Evolutionary conservation across 2,888 invertebrate species (phyloP).

Genomic region (Andrena haemorrhoa): DNA sequence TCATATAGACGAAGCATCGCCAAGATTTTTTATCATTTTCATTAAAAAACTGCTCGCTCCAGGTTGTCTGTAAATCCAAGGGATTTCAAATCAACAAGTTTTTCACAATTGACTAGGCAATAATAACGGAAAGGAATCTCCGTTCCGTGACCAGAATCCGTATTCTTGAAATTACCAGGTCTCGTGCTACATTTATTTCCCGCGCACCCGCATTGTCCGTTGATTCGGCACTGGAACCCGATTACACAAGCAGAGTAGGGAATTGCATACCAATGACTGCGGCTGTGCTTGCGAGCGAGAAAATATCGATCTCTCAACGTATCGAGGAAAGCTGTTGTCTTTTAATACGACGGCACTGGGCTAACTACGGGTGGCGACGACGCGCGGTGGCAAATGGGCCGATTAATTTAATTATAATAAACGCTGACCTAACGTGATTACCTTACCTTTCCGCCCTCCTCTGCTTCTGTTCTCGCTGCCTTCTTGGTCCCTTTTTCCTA

Average conservation of each 20-base stretch:
- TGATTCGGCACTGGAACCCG: slow-evolving; percentile 11
- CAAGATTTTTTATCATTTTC: too few relatives aligned
- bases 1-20: too few relatives aligned
- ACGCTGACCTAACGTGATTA: slow-evolving; percentile 12
- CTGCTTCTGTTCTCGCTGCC: neutral
- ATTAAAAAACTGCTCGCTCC: too few relatives aligned
- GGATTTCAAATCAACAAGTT: neutral
- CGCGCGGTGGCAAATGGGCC: neutral
- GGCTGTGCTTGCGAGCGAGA: neutral
- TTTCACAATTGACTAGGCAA: too few relatives aligned
- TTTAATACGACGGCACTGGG: slow-evolving; percentile 6
- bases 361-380: slow-evolving; percentile 8
- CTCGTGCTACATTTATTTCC: slow-evolving; percentile 16
- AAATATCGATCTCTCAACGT: slow-evolving; percentile 10
- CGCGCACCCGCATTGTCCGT: slow-evolving; percentile 7
- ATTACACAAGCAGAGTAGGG: slow-evolving; percentile 10
- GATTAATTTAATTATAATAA: slow-evolving; percentile 15
- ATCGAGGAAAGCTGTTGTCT: neutral
- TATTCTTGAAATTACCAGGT: slow-evolving; percentile 19
- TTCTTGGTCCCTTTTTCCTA: neutral
- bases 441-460: neutral
- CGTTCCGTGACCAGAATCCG: slow-evolving; percentile 19
- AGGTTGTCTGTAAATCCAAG: neutral
- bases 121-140: slow-evolving; percentile 1
- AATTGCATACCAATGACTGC: slow-evolving; percentile 11